A percentile compares a stretch with the other conserved stretches of the same genome.
Evolutionary conservation across 37 sponge, comb jelly and placozoan species (phyloP).

Genomic region (Beroe ovata): DNA sequence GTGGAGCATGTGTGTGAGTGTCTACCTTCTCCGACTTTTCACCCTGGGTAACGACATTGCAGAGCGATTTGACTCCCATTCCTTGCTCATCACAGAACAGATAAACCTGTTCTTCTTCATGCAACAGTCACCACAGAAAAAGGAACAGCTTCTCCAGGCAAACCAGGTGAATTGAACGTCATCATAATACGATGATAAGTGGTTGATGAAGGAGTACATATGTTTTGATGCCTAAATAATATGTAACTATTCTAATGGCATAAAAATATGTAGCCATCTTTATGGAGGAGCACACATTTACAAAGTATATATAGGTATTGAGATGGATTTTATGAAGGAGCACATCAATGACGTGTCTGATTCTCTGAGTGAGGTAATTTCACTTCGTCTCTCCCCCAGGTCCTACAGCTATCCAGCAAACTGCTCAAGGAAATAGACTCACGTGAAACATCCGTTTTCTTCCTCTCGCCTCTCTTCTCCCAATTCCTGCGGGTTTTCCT

Average conservation of each 20-base stretch:
- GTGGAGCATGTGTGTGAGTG: slow-evolving; percentile 62
- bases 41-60: slow-evolving; percentile 54
- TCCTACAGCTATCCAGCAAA: slow-evolving; percentile 29
- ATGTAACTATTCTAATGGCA: too few species aligned
- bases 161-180: slow-evolving; percentile 45
- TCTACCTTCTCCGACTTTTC: slow-evolving; percentile 56
- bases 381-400: slow-evolving; percentile 2
- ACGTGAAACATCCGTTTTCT: slow-evolving; percentile 25
- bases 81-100: slow-evolving; percentile 53
- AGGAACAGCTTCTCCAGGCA: slow-evolving; percentile 43
- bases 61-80: slow-evolving; percentile 47
- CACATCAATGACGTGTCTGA: too few species aligned
- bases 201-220: neutral
- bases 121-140: slow-evolving; percentile 60
- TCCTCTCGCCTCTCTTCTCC: slow-evolving; percentile 54
- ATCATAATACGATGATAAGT: neutral
- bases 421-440: slow-evolving; percentile 62
- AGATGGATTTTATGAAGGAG: too few species aligned
- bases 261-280: too few species aligned
- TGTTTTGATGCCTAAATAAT: too few species aligned
- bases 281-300: too few species aligned
- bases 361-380: too few species aligned
- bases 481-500: slow-evolving; percentile 65
- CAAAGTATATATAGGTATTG: too few species aligned
- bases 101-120: slow-evolving; percentile 60